These are phyloP conservation scores for Lepidostoma basale DNA, from an alignment of 1,140 invertebrate species.

Conservation along the genomic window DNA sequence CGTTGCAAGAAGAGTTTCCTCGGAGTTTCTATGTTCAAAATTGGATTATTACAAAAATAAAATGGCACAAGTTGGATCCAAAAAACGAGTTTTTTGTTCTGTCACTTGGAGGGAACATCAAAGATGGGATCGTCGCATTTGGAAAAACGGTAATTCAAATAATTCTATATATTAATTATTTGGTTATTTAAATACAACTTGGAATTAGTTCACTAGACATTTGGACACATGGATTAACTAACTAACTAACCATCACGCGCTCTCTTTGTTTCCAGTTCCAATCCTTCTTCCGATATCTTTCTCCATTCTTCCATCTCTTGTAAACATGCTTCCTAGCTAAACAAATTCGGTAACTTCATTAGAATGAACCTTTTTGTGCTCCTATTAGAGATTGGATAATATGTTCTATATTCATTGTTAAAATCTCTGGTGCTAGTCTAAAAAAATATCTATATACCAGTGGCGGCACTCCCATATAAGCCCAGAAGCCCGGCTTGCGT, in stretches of 20 bases:
- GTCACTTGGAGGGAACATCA: constrained; percentile 30
- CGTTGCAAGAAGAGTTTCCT: constrained; percentile 15
- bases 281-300: too few relatives aligned
- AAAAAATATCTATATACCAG: too few relatives aligned
- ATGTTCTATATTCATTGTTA: too few relatives aligned
- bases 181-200: background rate
- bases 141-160: constrained; percentile 32
- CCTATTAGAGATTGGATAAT: too few relatives aligned
- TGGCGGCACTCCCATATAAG: too few relatives aligned
- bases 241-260: too few relatives aligned
- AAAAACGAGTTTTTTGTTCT: constrained; percentile 21
- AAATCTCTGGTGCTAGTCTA: too few relatives aligned
- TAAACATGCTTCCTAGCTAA: background rate
- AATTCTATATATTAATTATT: background rate
- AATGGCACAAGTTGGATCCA: constrained; percentile 25
- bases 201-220: background rate
- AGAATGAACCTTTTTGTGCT: too few relatives aligned
- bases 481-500: too few relatives aligned
- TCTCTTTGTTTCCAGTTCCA: too few relatives aligned
- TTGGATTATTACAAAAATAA: constrained; percentile 27
- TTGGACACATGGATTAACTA: background rate
- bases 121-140: constrained; percentile 35
- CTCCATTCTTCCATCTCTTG: background rate
- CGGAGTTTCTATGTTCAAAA: constrained; percentile 23
- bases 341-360: too few relatives aligned